Percentiles rank a stretch among this genome's conserved stretches.
Evolutionary conservation across 2,888 invertebrate species (phyloP).

Genomic region (Synanthedon tipuliformis): DNA sequence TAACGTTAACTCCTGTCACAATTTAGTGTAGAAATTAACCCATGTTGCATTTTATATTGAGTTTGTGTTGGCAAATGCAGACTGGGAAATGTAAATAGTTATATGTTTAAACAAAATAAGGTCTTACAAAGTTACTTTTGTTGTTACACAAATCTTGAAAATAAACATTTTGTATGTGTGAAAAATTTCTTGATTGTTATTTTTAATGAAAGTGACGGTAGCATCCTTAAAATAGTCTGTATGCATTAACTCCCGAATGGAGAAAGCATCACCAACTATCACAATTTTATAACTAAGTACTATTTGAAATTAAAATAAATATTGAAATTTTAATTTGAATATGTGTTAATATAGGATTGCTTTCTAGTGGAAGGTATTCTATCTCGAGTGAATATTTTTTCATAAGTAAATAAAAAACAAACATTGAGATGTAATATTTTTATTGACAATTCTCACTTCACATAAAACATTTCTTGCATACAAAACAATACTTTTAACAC

Average conservation of each 20-base stretch:
- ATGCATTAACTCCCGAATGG: too few species aligned
- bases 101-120: conserved; percentile 66
- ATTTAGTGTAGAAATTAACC: conserved; percentile 63
- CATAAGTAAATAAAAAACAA: conserved; percentile 24
- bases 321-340: too few species aligned
- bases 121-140: conserved; percentile 69
- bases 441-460: conserved; percentile 65
- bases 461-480: conserved; percentile 48
- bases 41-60: conserved; percentile 65
- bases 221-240: neutral
- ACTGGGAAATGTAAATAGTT: conserved; percentile 68
- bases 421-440: conserved; percentile 49
- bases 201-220: neutral
- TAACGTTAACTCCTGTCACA: conserved; percentile 58
- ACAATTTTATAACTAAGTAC: too few species aligned
- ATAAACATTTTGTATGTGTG: conserved; percentile 72
- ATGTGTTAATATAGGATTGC: neutral
- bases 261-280: too few species aligned
- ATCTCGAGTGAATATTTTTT: neutral
- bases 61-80: conserved; percentile 66
- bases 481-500: conserved; percentile 62
- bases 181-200: conserved; percentile 46
- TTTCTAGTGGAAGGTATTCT: too few species aligned
- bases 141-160: conserved; percentile 69
- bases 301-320: too few species aligned